phyloP scores from a whole-genome alignment of 2,113 vertebrate species.

The Capra hircus region DNA sequence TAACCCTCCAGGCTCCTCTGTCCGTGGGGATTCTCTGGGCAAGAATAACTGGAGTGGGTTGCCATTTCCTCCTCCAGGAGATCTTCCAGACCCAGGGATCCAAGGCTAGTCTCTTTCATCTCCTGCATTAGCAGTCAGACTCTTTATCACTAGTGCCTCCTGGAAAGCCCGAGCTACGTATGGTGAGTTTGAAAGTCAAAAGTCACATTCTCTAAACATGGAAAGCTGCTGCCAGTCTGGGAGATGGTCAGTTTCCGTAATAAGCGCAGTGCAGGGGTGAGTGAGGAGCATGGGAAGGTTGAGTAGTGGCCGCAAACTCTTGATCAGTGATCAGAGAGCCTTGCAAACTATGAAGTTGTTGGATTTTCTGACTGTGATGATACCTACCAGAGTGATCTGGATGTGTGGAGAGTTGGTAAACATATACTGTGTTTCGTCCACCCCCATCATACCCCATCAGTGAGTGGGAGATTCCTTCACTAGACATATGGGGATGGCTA shows the following conservation, averaged over 20 bases:
- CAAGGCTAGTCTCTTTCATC: background rate
- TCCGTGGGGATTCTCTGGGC: background rate
- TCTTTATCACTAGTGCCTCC: background rate
- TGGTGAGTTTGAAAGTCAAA: background rate
- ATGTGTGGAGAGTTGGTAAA: background rate
- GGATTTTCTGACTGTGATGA: background rate
- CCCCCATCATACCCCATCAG: background rate
- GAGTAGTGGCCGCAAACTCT: too few species aligned
- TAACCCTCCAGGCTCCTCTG: background rate
- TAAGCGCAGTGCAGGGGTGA: too few species aligned
- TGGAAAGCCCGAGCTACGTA: background rate
- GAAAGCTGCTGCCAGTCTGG: background rate
- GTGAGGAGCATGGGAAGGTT: rapidly evolving
- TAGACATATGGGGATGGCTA: background rate
- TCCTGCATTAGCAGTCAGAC: background rate
- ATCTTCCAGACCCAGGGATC: background rate
- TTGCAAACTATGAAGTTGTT: too few species aligned
- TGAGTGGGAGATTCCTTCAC: background rate
- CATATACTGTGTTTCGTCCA: background rate
- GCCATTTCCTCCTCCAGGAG: background rate
- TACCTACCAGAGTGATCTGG: background rate
- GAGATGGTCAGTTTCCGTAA: rapidly evolving
- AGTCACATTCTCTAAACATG: background rate
- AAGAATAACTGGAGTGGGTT: background rate
- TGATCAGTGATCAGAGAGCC: background rate